Conservation (phyloP, 2,888 invertebrate genomes). For the Temnothorax ravouxi region DNA sequence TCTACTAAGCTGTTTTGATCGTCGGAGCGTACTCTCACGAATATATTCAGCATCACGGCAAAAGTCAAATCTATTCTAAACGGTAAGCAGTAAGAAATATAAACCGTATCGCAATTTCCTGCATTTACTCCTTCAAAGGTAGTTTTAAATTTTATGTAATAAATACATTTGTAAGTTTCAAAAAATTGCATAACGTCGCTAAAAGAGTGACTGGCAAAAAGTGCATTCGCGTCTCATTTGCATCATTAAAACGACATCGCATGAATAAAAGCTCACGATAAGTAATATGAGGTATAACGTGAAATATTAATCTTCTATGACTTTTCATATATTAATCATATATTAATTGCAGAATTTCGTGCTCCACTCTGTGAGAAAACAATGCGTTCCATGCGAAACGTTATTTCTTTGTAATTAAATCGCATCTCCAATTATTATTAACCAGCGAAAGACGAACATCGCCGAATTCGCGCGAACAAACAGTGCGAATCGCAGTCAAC, state of each 20-base stretch:
- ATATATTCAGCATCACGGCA: constrained; percentile 43
- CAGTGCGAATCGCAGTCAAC: constrained; percentile 70
- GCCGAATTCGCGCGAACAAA: constrained; percentile 49
- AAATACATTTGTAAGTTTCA: neutral
- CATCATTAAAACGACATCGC: constrained; percentile 5
- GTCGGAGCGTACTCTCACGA: constrained; percentile 44
- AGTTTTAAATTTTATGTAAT: constrained; percentile 10
- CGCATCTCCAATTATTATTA: constrained; percentile 7
- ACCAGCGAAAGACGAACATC: constrained; percentile 50
- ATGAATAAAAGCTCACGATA: neutral
- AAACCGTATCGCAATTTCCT: constrained; percentile 23
- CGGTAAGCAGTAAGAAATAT: constrained; percentile 30
- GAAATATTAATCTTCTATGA: neutral
- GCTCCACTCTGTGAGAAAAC: neutral
- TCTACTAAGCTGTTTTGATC: constrained; percentile 51
- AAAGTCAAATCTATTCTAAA: constrained; percentile 47
- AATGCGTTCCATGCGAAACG: neutral
- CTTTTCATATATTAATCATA: neutral
- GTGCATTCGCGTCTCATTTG: neutral
- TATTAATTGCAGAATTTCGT: neutral
- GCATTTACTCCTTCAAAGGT: constrained; percentile 7
- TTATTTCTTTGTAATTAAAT: constrained; percentile 33
- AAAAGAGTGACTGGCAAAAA: neutral
- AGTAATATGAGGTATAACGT: neutral
- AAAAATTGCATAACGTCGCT: constrained; percentile 18